Base-by-base conservation (phyloP, 2,888 invertebrate genomes). In the Andrena praecox region DNA sequence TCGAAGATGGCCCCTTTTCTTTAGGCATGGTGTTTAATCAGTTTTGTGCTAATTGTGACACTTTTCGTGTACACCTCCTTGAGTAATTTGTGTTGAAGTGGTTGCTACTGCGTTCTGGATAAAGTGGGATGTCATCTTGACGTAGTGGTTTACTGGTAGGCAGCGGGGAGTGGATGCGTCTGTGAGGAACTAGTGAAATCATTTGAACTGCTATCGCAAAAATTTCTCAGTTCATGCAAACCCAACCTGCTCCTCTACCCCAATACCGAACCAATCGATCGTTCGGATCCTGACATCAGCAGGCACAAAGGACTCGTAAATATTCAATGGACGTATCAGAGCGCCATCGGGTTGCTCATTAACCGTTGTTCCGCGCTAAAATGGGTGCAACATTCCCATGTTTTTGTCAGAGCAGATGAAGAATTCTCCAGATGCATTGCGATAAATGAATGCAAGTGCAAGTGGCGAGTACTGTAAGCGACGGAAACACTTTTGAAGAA, bases 401-500 rank as follows among this genome's bases (percentile, higher is more conserved):
- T 27, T 48, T 63, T 63, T 20, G 16, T 50, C 27, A 1, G 10
- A 29, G 52, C 52, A 16, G 6, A 69, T 31, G 59, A 52, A 48
- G 31, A 31, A 54, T 64, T 33, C 20, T 70, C 56, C 50, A 52
- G 60, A 54, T 42, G 62, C 62, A 60, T 35, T 29, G 67, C 71
- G 71, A 76, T 68, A 82, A 81, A 82, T 71, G 71, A 74, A 68
- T 50, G 10, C 10, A 50, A 50, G 66, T 7, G 68, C 10, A 10
- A 10, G 24, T 56, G 8, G 27, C 7, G 52, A 12, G 7, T 56
- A 2, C 2, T 27, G 20, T 71, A 52, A 63, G 66, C 79, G 80
- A 73, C 80, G 77, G 71, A 73, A 80, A 73, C 77, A 66, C 76
- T 73, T 56, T 70, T 59, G 56, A 67, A 63, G 72, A 50, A 69